Base-by-base conservation (phyloP, 2,888 invertebrate genomes). In the Campoplex nolae region DNA sequence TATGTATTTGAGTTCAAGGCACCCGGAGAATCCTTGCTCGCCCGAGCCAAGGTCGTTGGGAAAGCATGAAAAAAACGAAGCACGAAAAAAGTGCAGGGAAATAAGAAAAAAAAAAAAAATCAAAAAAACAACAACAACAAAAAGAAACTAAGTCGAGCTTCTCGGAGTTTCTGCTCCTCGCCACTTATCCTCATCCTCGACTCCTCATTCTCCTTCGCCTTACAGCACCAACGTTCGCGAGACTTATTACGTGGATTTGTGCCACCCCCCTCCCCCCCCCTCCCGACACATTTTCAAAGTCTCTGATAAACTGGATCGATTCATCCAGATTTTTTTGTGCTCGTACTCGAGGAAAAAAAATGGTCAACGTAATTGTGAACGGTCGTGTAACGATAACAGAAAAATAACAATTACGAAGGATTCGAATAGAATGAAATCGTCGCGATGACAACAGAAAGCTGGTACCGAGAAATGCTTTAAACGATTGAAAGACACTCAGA, bases 21-120 rank as follows among this genome's bases (percentile, higher is more conserved):
- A 93, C 94, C 91, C 90, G 58, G 81, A 84, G 90, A 90, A 92
- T 93, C 93, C 93, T 93, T 92, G 93, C 91, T 86, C 90, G 90
- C 88, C 89, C 89, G 86, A 88, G 90, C 91, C 93, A 93, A 94
- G 94, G 93, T 92, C 93, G 92, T 88, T 89, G 87, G 86, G 89
- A 90, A 92, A 90, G 91, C 92, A 91, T 92, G 92, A 92, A 92
- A 91, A 92, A 90, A 73, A 38, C 38, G 42, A 73, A n/a, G 45
- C 13, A 23, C 11, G 70, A 23, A 28, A 48, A 51, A 67, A 45
- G n/a, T 28, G 56, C 45, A 32, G 32, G 32, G 38, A 32, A 67
- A 35, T 48, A 45, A 67, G n/a, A 67, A 38, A 38, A 32, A 67
- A 35, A 35, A 45, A 67, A 32, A 56, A 23, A 23, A 23, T 23